Conservation (phyloP, 1,140 invertebrate genomes). For the Penaeus vannamei region DNA sequence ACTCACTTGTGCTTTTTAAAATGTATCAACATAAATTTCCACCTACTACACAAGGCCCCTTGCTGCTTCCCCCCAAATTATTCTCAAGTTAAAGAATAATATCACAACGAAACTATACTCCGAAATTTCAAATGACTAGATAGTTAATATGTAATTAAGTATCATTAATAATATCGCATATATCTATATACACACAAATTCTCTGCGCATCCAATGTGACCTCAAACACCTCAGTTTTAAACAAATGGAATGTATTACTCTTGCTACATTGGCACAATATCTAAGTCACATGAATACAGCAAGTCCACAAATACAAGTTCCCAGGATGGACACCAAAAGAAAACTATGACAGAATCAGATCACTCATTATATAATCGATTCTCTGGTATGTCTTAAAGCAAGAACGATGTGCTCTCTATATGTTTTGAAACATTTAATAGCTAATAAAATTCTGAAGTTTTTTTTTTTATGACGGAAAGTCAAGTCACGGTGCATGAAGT, state of each 20-base stretch:
- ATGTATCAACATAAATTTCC: not conserved
- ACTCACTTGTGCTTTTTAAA: not conserved
- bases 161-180: no score
- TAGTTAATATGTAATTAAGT: not conserved
- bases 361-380: not conserved
- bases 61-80: not conserved
- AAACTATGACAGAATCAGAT: slow-evolving; percentile 7
- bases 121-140: not conserved
- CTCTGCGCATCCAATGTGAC: no score
- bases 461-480: not conserved
- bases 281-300: no score
- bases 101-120: not conserved
- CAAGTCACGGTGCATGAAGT: slow-evolving; percentile 46
- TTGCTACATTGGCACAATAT: no score
- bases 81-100: slow-evolving; percentile 7
- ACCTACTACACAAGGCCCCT: not conserved
- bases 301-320: not conserved
- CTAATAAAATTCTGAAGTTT: not conserved
- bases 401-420: not conserved
- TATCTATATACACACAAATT: no score
- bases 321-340: not conserved
- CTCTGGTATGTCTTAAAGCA: not conserved
- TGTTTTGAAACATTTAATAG: not conserved
- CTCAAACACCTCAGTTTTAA: no score
- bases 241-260: no score